Conservation (phyloP, 2,888 invertebrate species). For the Venusia cambrica region DNA sequence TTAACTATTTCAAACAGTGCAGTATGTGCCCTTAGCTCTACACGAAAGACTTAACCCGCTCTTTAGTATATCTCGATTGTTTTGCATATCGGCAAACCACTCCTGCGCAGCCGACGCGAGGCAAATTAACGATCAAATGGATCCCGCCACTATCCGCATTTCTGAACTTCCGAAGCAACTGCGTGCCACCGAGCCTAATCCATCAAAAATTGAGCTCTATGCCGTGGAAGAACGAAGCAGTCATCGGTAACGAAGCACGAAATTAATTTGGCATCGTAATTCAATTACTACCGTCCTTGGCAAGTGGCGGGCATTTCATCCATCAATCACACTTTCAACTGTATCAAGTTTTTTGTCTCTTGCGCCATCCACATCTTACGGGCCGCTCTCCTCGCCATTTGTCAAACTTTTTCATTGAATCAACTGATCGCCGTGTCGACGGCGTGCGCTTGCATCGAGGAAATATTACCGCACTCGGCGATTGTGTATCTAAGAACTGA, state of each 20-base stretch:
- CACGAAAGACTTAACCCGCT: slow-evolving; percentile 44
- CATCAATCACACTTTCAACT: slow-evolving; percentile 78
- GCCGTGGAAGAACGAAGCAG: slow-evolving; percentile 37
- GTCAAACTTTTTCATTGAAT: slow-evolving; percentile 68
- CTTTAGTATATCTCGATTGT: slow-evolving; percentile 64
- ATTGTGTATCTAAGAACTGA: slow-evolving; percentile 67
- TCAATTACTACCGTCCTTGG: slow-evolving; percentile 66
- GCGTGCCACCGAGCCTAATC: slow-evolving; percentile 30
- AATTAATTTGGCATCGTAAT: slow-evolving; percentile 63
- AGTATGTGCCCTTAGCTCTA: slow-evolving; percentile 37
- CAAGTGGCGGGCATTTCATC: slow-evolving; percentile 51
- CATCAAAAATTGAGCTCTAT: slow-evolving; percentile 46
- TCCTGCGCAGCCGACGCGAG: slow-evolving; percentile 53
- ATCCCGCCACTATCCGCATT: slow-evolving; percentile 52
- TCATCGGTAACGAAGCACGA: slow-evolving; percentile 41
- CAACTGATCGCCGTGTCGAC: slow-evolving; percentile 64
- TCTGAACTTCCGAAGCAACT: slow-evolving; percentile 50
- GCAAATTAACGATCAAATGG: slow-evolving; percentile 73
- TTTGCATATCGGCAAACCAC: slow-evolving; percentile 72
- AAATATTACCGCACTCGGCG: slow-evolving; percentile 63
- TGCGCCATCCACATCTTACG: slow-evolving; percentile 51
- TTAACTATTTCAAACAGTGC: slow-evolving; percentile 24
- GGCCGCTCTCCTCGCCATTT: slow-evolving; percentile 58
- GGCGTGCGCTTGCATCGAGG: slow-evolving; percentile 40
- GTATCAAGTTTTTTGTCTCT: slow-evolving; percentile 69